Base-by-base conservation (phyloP, 2,888 invertebrate species). In the Junonia oenone region DNA sequence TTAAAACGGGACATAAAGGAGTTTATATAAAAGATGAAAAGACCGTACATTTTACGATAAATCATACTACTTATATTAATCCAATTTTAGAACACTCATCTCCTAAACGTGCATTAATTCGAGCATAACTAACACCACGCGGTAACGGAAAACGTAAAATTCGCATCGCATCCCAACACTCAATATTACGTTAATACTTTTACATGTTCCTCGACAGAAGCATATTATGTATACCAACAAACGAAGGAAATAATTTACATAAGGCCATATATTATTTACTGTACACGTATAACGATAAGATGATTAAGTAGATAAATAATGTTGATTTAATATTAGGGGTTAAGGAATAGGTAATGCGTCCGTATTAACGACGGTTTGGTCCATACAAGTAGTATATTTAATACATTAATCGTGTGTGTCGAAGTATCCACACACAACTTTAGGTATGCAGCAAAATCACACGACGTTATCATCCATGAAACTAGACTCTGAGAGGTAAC, bases 361-460 rank as follows among this genome's bases (percentile, higher is more conserved):
- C 84, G 77, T 84, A 86, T 81, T 84, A 82, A 89, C 79, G 87
- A 87, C 84, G 87, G 84, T 87, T 90, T 90, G 90, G 90, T 90
- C 90, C 90, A 90, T 90, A 87, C 79, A 83, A 86, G 81, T 82
- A 65, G 63, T 58, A 86, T 87, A 43, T 43, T 43, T 86, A 85
- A 84, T 87, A 87, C 83, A 76, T 86, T 76, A 80, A 81, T 83
- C 76, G 72, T 73, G 80, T 78, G 73, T 72, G 64, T 75, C 74
- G 75, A 77, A 76, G 65, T 72, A 70, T 73, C 75, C 76, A 72
- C 75, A 63, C 75, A 75, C 74, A 63, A 62, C 63, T 73, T 77
- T 77, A 82, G 79, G 76, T 69, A 76, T 75, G 70, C 88, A 83
- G 80, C 76, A 67, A 71, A 70, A 63, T 53, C 51, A 43, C 47